Evolutionary conservation across 2,113 vertebrate genomes (phyloP), one percentile per base, ranked within the genome.

Genomic region (Empidonax alnorum): DNA sequence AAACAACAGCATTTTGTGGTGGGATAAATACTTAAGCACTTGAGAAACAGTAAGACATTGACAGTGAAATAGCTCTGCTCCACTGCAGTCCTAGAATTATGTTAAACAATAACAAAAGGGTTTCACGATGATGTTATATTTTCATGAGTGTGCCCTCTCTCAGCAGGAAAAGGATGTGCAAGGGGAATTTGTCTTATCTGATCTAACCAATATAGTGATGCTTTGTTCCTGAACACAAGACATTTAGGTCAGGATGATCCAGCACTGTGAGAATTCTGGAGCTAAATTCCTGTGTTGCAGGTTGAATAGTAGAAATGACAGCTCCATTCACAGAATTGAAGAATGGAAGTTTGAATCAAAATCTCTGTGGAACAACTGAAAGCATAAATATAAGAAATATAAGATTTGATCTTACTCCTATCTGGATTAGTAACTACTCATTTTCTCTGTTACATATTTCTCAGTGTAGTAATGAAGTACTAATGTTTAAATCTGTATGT

Each of bases 1-100:
- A 91, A 92, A 96, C 87, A 95, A 84, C 66, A 92, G 89, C 90
- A 95, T 75, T 73, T 73, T 97, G 92, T 94, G 73, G 74, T 84
- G 85, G 44, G 21, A 95, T 83, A 96, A 97, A 95, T 96, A 92
- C 93, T 84, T 73, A 20, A 91, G 85, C 41, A 82, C 63, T 95
- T 94, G 91, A 94, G 66, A 86, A 95, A 97, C 94, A 95, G 91
- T 83, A 28, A 94, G 91, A 95, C n/a, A 94, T 87, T 93, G 93
- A 93, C 46, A 90, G 89, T 21, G 73, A 77, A 97, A 67, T 41
- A 81, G 96, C 56, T 95, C 92, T 68, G 77, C 82, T 91, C 87
- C 84, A 65, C 42, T 84, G 59, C 81, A 90, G 62, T 80, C 62
- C 89, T 89, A 63, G 94, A 93, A 78, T 59, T 69, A 15, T 59